Conservation (phyloP, 2,888 invertebrate genomes). For the Dendrolimus pini region DNA sequence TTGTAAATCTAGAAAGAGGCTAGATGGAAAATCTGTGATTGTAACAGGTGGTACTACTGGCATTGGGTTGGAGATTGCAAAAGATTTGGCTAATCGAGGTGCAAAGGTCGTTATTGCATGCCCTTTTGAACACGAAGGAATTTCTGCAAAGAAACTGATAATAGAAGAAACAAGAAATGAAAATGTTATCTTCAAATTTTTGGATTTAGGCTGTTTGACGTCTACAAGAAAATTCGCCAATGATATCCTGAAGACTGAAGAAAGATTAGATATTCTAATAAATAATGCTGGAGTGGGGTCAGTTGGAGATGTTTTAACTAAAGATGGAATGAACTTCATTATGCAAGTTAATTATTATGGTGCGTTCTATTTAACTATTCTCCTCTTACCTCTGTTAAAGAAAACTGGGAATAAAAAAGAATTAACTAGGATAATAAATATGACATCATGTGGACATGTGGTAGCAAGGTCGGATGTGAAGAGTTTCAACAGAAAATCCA, state of each 20-base stretch:
- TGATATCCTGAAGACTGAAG: constrained; percentile 70
- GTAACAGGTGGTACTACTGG: constrained; percentile 91
- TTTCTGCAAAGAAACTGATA: constrained; percentile 81
- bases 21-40: constrained; percentile 80
- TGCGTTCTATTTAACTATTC: constrained; percentile 82
- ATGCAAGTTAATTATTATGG: constrained; percentile 85
- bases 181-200: constrained; percentile 76
- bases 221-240: constrained; percentile 80
- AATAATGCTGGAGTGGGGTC: constrained; percentile 77
- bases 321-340: constrained; percentile 79
- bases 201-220: constrained; percentile 73
- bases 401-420: constrained; percentile 28
- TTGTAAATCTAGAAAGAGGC: constrained; percentile 8
- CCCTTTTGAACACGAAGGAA: constrained; percentile 83
- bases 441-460: neutral
- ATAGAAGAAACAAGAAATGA: constrained; percentile 82
- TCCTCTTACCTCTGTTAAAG: constrained; percentile 73
- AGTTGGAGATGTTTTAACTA: constrained; percentile 37
- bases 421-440: neutral
- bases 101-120: constrained; percentile 86
- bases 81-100: constrained; percentile 82
- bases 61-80: constrained; percentile 86
- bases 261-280: constrained; percentile 70
- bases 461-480: neutral
- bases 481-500: neutral